Evolutionary conservation across 2,797 vertebrate species (phyloP), one percentile per base, ranked within the genome.

Genomic region (Graptemys geographica): DNA sequence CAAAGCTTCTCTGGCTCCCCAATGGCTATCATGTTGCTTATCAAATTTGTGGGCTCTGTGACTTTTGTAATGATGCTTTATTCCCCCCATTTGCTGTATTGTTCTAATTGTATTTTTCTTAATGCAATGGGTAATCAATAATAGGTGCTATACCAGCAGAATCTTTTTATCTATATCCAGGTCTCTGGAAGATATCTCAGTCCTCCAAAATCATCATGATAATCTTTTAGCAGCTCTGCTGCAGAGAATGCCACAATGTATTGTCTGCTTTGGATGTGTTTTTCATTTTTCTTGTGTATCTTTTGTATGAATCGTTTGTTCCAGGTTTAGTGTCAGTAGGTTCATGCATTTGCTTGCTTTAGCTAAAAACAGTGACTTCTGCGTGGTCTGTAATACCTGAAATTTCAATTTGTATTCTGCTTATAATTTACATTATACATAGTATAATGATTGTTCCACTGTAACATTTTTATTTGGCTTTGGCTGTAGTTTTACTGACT

Each of bases 101-200:
- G 4, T 33, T 90, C 27, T 8, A 1, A 9, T 11, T 89, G n/a
- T 87, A 91, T 87, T 86, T 86, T 15, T 82, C 87, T 65, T 56
- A 83, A 90, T 41, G 21, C 49, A 95, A 89, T 25, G 52, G 72
- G 85, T 96, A 93, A 90, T 91, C 86, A 91, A 31, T 21, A 11
- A 90, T 59, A 83, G 27, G 3, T 91, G 25, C 79, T 83, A 8
- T 44, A 91, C 81, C 1, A 88, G n/a, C 19, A 11, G 44, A 94
- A 87, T 3, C 81, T 6, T 57, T 8, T 55, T 44, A 86, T 90
- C 41, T 92, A 3, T 92, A 87, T 80, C 81, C 55, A 74, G 47
- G 44, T 44, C 21, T 28, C 78, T 84, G 92, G 51, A 95, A 89
- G 37, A 84, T 16, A 72, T 33, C 76, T n/a, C 6, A 4, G 72